Base-by-base conservation (phyloP, 2,888 invertebrate species). In the Nephrocerus scutellatus region DNA sequence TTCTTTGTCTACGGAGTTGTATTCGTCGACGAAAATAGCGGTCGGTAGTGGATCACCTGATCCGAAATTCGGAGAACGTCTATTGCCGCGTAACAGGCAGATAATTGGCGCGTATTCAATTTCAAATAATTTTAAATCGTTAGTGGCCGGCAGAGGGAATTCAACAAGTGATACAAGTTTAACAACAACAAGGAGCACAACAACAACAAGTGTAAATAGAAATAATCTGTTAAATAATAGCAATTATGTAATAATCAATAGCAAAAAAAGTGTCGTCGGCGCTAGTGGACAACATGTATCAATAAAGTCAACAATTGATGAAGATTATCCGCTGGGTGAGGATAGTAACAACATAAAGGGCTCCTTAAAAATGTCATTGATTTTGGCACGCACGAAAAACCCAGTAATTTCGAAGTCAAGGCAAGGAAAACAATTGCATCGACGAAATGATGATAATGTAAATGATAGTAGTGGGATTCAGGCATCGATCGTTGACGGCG, bases 1-100 rank as follows among this genome's bases (percentile, higher is more conserved):
- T 22, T 22, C 8, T 8, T 22, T 22, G 23, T 10, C 8, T 22
- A 8, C 23, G 8, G 23, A 22, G 6, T 36, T 37, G 13, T 44
- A 35, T 24, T 39, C 44, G n/a, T 33, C 36, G 15, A 38, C 41
- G 26, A 43, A 46, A 14, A 30, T 28, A 18, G 43, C 43, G 15
- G 46, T 52, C 28, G 52, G 50, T 12, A 43, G 47, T n/a, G 47
- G 43, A n/a, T 43, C 48, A 15, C 47, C 53, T 36, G 56, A 51
- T 33, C 59, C 57, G 18, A 60, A 59, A 51, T 64, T 62, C 48
- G 63, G 63, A 21, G 63, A 64, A 51, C 62, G 63, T 39, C 52
- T 62, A 37, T 39, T 50, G 38, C 63, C 63, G 35, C 48, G 59
- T 35, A 54, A 59, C 31, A 60, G 57, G 51, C 59, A 60, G 46